Base-by-base conservation (phyloP, 2,797 vertebrate species). In the Pristis pectinata region DNA sequence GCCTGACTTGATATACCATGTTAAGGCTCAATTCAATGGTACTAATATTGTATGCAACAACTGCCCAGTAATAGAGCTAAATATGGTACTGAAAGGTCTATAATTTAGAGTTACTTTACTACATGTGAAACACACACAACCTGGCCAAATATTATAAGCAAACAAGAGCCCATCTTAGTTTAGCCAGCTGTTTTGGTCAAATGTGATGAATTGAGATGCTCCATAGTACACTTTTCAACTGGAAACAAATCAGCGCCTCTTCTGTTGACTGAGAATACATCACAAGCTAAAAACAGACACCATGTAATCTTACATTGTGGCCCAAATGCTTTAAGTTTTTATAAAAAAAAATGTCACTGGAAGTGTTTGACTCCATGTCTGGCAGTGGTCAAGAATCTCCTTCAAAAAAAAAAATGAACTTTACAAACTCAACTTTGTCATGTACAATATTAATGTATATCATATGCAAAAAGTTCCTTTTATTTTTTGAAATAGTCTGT, bases 401-500 rank as follows among this genome's bases (percentile, higher is more conserved):
- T 93, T 24, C 8, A 93, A 93, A 53, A 93, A 93, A 53, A 93
- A 44, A 72, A 70, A 74, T 49, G 34, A 76, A 94, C 64, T 70
- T 93, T 30, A 44, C 91, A 64, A 92, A 44, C 61, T 70, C 70
- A 94, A 76, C 30, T 76, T 94, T 94, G 72, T 56, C 41, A 94
- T 34, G 70, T 94, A 76, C 70, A 91, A 91, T 91, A 94, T 94
- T 72, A 74, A 94, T n/a, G 22, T 49, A 76, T 34, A 76, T 94
- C 3, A 10, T 91, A 76, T 76, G 92, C 92, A 94, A 94, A 93
- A 94, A 56, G 70, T 49, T 93, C 13, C 30, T 74, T 94, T 94
- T 93, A 93, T 53, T 94, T 44, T 56, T 72, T 76, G 17, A 49
- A 94, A 94, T 91, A 91, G 87, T 91, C 59, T 91, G 59, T 41